Evolutionary conservation across 2,797 vertebrate species (phyloP), one percentile per base, ranked within the genome.

Genomic region (Loris lydekkerianus): DNA sequence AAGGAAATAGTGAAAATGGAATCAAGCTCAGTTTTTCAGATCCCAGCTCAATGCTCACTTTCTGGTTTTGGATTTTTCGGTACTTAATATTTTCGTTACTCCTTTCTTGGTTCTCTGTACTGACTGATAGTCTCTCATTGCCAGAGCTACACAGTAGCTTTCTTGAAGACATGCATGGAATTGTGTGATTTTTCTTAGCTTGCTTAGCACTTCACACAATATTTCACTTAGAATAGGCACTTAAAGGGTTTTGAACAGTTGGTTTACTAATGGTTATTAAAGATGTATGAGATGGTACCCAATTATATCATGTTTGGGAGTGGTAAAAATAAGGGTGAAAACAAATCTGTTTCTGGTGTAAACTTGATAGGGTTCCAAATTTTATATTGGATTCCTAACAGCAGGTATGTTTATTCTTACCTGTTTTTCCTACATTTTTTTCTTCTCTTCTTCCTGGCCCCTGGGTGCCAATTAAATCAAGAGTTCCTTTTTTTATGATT

Each of bases 291-390:
- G n/a, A 85, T 65, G 49, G 17, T 76, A 77, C 23, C 53, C n/a
- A 88, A 86, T 37, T 85, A 61, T 65, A 90, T 63, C 34, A 27
- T 18, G 40, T 60, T 86, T 80, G 60, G n/a, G 29, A 83, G 11
- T 43, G 37, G 18, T 85, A 78, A 76, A 93, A 93, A 75, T 77
- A 78, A 80, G 20, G 21, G 5, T 84, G n/a, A 14, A 86, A 96
- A 89, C 40, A 92, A 97, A 92, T 88, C 10, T 37, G 43, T 69
- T 21, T 86, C 65, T 93, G 18, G 73, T 95, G 7, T 89, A 94
- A 80, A 86, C 53, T 91, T 60, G 4, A 20, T 60, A 91, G 31
- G 34, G 34, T 92, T 95, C 72, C 75, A 90, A 88, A 93, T 90
- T 73, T 25, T 78, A 25, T 90, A 70, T 31, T 85, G 17, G 13